phyloP scores from a whole-genome alignment of 92 coral and sea anemone genomes.

The Hydrozoanthus gracilis region DNA sequence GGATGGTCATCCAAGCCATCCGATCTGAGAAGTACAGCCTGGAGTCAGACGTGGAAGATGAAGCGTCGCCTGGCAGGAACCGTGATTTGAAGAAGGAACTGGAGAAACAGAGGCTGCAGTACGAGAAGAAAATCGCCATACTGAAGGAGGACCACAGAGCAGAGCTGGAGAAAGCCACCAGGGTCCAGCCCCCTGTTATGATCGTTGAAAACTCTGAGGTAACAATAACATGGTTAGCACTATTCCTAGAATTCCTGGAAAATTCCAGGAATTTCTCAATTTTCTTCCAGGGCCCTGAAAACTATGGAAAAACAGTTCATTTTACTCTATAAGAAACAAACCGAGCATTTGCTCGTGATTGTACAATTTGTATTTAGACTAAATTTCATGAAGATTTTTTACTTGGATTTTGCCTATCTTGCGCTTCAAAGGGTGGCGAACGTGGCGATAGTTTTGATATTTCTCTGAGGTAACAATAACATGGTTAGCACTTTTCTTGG shows the following conservation, averaged over 20 bases:
- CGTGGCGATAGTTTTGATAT: too few species aligned
- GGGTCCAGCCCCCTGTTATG: conserved; percentile 29
- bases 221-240: neutral
- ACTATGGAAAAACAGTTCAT: too few species aligned
- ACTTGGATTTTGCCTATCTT: too few species aligned
- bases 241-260: too few species aligned
- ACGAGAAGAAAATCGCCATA: conserved; percentile 76
- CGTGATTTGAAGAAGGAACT: conserved; percentile 71
- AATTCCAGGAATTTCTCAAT: too few species aligned
- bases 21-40: conserved; percentile 89
- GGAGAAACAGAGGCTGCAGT: conserved; percentile 73
- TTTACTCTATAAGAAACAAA: too few species aligned
- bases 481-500: too few species aligned
- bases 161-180: conserved; percentile 55
- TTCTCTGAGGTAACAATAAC: conserved; percentile 34
- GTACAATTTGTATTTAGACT: too few species aligned
- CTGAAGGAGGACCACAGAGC: conserved; percentile 75
- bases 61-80: conserved; percentile 52
- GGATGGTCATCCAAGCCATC: conserved; percentile 96
- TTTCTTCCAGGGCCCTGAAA: too few species aligned
- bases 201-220: conserved; percentile 51
- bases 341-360: too few species aligned
- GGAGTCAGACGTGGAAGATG: conserved; percentile 69
- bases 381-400: too few species aligned
- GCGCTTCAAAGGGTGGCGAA: too few species aligned